These are phyloP conservation scores for Acleris laterana DNA, from an alignment of 2,888 invertebrate species.

Conservation along the genomic window DNA sequence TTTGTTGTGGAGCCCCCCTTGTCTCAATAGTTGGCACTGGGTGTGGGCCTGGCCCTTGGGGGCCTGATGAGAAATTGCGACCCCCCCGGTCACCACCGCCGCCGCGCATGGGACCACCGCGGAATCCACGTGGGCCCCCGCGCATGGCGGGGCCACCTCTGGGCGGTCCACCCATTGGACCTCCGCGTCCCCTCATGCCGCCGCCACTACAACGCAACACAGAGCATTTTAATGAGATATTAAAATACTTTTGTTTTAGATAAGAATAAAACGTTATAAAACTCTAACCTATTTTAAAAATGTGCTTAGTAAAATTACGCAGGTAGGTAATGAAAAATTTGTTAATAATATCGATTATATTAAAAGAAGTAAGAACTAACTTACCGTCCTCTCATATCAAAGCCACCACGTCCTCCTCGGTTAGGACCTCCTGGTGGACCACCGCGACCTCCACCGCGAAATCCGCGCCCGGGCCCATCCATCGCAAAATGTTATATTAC, in stretches of 20 bases:
- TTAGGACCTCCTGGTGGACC: conserved; percentile 64
- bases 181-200: conserved; percentile 74
- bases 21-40: conserved; percentile 79
- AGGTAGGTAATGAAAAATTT: not conserved
- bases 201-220: conserved; percentile 56
- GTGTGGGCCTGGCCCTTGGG: conserved; percentile 78
- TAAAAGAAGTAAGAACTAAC: conserved; percentile 21
- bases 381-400: conserved; percentile 80
- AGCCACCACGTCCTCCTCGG: conserved; percentile 71
- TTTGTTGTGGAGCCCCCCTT: conserved; percentile 68
- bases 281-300: not conserved
- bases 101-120: conserved; percentile 75
- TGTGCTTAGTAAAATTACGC: not conserved
- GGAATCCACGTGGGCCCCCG: conserved; percentile 73
- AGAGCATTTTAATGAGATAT: not conserved
- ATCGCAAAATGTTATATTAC: conserved; percentile 42
- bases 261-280: not conserved
- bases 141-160: conserved; percentile 64
- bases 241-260: not conserved
- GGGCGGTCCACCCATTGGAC: conserved; percentile 53
- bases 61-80: conserved; percentile 71
- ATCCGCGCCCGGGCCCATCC: conserved; percentile 71
- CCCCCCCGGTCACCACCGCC: conserved; percentile 75
- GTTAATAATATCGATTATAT: not conserved
- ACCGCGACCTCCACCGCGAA: conserved; percentile 75